These are phyloP conservation scores for Muntiacus muntjak DNA, from an alignment of 2,113 vertebrate genomes.

Conservation along the genomic window DNA sequence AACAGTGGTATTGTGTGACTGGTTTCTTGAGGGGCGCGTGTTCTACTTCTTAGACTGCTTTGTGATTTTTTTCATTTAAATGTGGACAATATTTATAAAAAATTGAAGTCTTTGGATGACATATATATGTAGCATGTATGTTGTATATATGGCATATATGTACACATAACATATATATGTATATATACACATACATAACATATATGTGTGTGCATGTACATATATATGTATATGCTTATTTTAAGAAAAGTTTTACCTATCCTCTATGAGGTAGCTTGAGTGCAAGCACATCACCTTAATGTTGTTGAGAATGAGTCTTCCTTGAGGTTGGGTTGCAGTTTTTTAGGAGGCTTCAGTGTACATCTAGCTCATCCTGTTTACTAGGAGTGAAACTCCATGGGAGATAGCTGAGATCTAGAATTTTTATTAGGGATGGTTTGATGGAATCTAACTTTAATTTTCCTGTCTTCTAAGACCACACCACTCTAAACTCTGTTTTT, in stretches of 20 bases:
- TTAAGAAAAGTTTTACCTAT: background rate
- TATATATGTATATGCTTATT: background rate
- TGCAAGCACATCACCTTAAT: background rate
- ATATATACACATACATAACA: no score
- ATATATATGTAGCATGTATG: background rate
- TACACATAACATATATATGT: no score
- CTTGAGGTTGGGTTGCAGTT: background rate
- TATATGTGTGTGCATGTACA: background rate
- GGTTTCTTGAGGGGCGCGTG: fast-evolving
- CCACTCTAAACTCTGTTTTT: background rate
- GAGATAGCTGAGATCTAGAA: background rate
- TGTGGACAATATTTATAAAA: background rate
- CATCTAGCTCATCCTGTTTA: background rate
- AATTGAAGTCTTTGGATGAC: background rate
- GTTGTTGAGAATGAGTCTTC: background rate
- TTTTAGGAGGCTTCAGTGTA: background rate
- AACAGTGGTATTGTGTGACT: background rate
- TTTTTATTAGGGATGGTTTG: background rate
- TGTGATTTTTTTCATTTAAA: background rate
- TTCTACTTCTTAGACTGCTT: background rate
- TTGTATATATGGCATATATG: no score
- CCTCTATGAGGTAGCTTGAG: background rate
- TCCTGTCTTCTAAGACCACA: background rate
- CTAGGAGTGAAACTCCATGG: background rate
- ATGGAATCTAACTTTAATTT: background rate